A percentile compares a stretch with the other conserved stretches of the same genome.
These are phyloP conservation scores for Steinernema scapterisci DNA, from an alignment of 2,888 invertebrate genomes.

Conservation along the genomic window DNA sequence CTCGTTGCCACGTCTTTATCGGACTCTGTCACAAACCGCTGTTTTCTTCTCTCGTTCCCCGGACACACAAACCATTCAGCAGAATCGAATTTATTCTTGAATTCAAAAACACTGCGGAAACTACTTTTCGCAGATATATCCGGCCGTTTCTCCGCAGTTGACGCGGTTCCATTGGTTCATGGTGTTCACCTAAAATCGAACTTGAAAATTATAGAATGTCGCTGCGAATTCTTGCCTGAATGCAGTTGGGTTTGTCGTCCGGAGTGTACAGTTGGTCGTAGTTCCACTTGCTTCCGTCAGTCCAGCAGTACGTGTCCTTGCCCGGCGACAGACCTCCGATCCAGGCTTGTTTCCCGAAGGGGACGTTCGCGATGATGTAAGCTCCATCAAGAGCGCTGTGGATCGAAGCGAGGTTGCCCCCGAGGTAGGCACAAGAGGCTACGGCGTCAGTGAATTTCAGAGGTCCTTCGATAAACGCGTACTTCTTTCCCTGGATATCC, in stretches of 20 bases:
- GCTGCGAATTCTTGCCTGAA: no score
- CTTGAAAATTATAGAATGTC: not conserved
- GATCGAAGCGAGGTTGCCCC: not conserved
- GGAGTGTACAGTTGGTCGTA: not conserved
- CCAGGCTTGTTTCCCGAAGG: not conserved
- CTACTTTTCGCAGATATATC: not conserved
- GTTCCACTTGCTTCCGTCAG: not conserved
- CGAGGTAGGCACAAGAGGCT: slow-evolving; percentile 3
- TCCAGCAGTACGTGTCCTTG: slow-evolving; percentile 5
- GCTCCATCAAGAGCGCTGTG: not conserved
- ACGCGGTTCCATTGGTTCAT: not conserved
- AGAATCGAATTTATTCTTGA: not conserved
- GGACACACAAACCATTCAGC: no score
- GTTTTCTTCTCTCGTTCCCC: no score
- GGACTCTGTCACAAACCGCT: no score
- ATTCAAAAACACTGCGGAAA: not conserved
- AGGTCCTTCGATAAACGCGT: slow-evolving; percentile 6
- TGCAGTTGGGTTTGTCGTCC: not conserved
- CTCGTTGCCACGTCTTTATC: not conserved
- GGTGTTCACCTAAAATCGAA: not conserved
- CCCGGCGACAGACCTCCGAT: slow-evolving; percentile 11
- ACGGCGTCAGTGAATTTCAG: not conserved
- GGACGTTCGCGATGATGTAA: not conserved
- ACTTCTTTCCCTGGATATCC: not conserved
- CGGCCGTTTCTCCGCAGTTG: not conserved